These are phyloP conservation scores for Myotis daubentonii DNA, from an alignment of 2,797 vertebrate species.

Conservation along the genomic window DNA sequence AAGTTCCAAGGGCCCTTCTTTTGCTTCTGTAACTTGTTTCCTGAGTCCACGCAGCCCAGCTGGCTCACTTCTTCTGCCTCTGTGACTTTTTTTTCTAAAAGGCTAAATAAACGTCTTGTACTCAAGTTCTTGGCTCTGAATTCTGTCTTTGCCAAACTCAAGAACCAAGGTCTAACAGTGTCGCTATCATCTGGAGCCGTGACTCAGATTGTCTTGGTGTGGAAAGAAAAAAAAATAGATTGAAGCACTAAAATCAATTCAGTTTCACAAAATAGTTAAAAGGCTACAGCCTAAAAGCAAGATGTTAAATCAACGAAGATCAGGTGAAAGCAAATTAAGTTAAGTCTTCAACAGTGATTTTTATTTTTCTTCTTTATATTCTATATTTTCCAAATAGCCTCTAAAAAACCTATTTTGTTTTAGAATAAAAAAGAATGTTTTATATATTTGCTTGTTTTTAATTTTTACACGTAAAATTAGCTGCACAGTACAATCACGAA, in stretches of 20 bases:
- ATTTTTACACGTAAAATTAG: conserved; percentile 4
- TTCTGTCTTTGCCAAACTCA: background rate
- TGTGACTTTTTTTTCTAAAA: background rate
- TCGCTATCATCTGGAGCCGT: background rate
- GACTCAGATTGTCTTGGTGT: background rate
- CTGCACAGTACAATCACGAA: conserved; percentile 13
- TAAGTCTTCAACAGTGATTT: background rate
- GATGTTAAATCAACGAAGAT: background rate
- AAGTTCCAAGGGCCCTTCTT: background rate
- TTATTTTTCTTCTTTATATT: conserved; percentile 18
- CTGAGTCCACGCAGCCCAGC: background rate
- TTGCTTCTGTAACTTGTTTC: background rate
- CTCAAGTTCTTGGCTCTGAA: background rate
- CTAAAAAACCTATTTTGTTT: background rate
- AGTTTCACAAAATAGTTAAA: conserved; percentile 45
- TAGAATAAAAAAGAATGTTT: background rate
- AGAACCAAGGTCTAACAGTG: background rate
- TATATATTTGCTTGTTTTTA: background rate
- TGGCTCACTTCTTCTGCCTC: background rate
- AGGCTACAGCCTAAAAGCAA: conserved; percentile 30
- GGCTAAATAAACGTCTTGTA: background rate
- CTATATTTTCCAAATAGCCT: background rate
- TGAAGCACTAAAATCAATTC: conserved; percentile 49
- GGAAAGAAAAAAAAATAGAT: background rate
- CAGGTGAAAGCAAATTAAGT: background rate